Base-by-base conservation (phyloP, 2,888 invertebrate genomes). In the Drosophila setosimentum region DNA sequence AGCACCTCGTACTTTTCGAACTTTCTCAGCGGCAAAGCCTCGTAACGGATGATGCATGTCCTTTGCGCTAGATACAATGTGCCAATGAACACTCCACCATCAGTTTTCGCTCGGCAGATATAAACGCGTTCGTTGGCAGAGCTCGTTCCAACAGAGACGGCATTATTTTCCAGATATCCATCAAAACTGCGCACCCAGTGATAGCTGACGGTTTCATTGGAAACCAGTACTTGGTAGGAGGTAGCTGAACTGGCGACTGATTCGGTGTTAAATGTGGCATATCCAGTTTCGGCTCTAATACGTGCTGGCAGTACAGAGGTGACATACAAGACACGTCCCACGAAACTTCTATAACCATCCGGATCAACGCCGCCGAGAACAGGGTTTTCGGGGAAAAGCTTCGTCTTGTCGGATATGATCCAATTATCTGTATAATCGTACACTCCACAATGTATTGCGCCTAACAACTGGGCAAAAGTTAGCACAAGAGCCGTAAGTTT, bases 1-100 rank as follows among this genome's bases (percentile, higher is more conserved):
- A 83, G 65, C 0, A 76, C 70, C 13, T 83, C 83, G 40, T 87
- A 83, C 37, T 79, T 87, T 3, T 61, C 65, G 8, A 78, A 42
- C 8, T 62, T 63, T 2, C 73, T 65, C 5, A 87, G 8, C 0
- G 84, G 37, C 2, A 66, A 29, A 1, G 35, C 51, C 11, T 75
- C 87, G 48, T 70, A 49, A 8, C 70, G 77, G 29, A 83, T 63
- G 27, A 71, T 58, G 48, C 83, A 83, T 13, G 29, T 3, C 49
- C 49, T 71, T 16, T 71, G 40, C 2, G 53, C 29, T 10, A 70
- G 62, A 21, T 65, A 54, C 8, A 83, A 72, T 16, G 70, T 71
- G 53, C 83, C 83, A n/a, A 75, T 59, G 6, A 73, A 24, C 8
- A 77, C 0, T 0, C 55, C 83, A 2, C 64, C 72, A 40, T 83